Evolutionary conservation across 1,140 invertebrate species (phyloP).

Genomic region (Holcopasites calliopsidis): DNA sequence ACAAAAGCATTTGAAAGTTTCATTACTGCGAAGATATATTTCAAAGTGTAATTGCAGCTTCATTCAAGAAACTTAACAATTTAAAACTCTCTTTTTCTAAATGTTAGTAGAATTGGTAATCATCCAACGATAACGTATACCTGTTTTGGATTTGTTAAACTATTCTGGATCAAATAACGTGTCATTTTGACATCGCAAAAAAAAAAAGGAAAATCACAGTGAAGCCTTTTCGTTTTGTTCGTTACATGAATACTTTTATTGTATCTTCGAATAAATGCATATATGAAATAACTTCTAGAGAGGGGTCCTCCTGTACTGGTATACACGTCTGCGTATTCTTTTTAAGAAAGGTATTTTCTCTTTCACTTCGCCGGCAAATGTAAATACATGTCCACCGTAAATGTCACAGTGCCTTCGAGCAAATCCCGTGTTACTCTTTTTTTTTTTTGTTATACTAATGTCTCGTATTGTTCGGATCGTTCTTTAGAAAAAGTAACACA

Average conservation of each 20-base stretch:
- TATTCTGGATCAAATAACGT: background rate
- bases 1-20: no score
- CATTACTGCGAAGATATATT: no score
- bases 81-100: no score
- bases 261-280: background rate
- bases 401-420: slow-evolving; percentile 37
- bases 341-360: background rate
- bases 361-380: background rate
- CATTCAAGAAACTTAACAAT: no score
- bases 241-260: background rate
- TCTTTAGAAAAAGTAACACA: slow-evolving; percentile 55
- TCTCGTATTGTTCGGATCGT: slow-evolving; percentile 29
- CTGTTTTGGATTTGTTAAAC: background rate
- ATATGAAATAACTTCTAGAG: background rate
- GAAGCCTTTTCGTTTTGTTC: background rate
- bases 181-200: background rate
- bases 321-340: background rate
- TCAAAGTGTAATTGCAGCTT: no score
- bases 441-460: slow-evolving; percentile 45
- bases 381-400: slow-evolving; percentile 29
- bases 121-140: background rate
- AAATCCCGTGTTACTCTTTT: background rate
- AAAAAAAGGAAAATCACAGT: background rate
- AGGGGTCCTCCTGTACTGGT: background rate
- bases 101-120: no score